Base-by-base conservation (phyloP, 2,797 vertebrate species). In the Chanos chanos region DNA sequence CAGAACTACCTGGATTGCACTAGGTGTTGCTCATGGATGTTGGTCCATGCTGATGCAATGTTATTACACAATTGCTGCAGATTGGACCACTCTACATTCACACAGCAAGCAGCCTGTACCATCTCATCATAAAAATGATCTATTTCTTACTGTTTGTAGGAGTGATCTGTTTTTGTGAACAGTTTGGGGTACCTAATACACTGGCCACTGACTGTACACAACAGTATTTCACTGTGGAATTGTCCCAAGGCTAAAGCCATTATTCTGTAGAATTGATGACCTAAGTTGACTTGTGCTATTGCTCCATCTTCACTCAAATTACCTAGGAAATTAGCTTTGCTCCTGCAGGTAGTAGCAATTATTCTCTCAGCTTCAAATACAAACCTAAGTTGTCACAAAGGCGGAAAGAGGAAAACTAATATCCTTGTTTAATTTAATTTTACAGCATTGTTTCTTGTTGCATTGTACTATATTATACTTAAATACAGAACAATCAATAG, bases 261-360 rank as follows among this genome's bases (percentile, higher is more conserved):
- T 89, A 90, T 83, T 77, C 85, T 77, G 71, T 76, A 79, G 33
- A 86, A 85, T 84, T 82, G 76, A 73, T 76, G 83, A 86, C 79
- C 81, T 75, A 45, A 16, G 41, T 68, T 66, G 71, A 58, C 39
- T 54, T 25, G 15, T 37, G 57, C 68, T 55, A 79, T 77, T 77
- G 64, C 70, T 80, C 72, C 54, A 60, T 48, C 60, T 64, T 68
- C 45, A 63, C 50, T 72, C 63, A 76, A 81, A 83, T 83, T 73
- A 81, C 73, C 72, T 64, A 57, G 72, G 51, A 81, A 83, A 86
- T 82, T 80, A 83, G 70, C 72, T 65, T 40, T 31, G 47, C 30
- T 49, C 30, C 45, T 45, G 37, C 45, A 22, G 33, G 44, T 48
- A 60, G 16, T 68, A 28, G 21, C 65, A 61, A 49, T 49, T 64